These are phyloP conservation scores for Thamnophis sirtalis DNA, from an alignment of 2,113 vertebrate species.

Conservation along the genomic window DNA sequence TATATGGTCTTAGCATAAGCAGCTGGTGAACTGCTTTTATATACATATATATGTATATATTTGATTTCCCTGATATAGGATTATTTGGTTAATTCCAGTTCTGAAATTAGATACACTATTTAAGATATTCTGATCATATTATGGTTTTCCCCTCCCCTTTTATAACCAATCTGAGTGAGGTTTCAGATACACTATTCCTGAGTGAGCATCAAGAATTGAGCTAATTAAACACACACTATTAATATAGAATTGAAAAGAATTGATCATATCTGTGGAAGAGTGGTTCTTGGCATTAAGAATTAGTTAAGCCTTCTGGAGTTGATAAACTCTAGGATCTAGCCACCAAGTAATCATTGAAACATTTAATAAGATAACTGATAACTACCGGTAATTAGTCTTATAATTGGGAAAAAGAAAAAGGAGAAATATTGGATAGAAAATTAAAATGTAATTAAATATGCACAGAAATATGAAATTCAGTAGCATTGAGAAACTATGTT, in stretches of 20 bases:
- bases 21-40: not conserved
- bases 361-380: not conserved
- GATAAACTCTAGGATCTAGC: conserved; percentile 49
- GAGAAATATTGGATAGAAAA: not conserved
- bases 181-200: conserved; percentile 42
- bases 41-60: not conserved
- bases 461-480: not conserved
- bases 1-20: not conserved
- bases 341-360: conserved; percentile 41
- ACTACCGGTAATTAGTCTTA: not conserved
- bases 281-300: conserved; percentile 40
- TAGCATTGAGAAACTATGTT: not conserved
- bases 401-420: conserved; percentile 25
- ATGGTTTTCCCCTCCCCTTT: not conserved
- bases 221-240: conserved; percentile 45
- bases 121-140: conserved; percentile 27
- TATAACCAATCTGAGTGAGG: not conserved
- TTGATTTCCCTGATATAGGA: not conserved
- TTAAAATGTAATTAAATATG: not conserved
- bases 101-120: conserved; percentile 19
- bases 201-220: conserved; percentile 36
- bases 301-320: conserved; percentile 44
- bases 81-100: not conserved
- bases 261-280: conserved; percentile 56
- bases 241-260: conserved; percentile 49